Conservation (phyloP, 2,113 vertebrate genomes). For the Noturus placidus region DNA sequence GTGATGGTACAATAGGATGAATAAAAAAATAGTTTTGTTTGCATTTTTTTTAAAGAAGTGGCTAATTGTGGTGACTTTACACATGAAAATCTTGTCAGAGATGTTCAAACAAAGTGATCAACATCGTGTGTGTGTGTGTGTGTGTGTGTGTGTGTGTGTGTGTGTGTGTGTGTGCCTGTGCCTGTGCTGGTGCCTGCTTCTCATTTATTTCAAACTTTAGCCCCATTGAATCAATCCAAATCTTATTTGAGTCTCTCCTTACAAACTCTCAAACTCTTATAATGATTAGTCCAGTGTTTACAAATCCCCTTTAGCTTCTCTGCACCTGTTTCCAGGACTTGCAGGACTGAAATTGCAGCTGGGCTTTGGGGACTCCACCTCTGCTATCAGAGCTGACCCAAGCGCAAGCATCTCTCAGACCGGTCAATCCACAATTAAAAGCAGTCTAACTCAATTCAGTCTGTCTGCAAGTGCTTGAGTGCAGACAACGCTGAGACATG, state of each 20-base stretch:
- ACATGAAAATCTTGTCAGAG: conserved; percentile 28
- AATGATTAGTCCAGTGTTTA: conserved; percentile 46
- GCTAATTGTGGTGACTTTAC: conserved; percentile 37
- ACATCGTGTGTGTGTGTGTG: neutral
- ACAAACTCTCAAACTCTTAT: conserved; percentile 45
- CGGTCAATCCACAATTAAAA: conserved; percentile 79
- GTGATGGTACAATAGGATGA: conserved; percentile 50
- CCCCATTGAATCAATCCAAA: conserved; percentile 38
- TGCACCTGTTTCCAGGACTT: conserved; percentile 30
- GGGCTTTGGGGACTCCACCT: conserved; percentile 70
- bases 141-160: neutral
- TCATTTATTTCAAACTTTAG: conserved; percentile 24
- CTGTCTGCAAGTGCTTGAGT: conserved; percentile 56
- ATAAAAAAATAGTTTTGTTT: conserved; percentile 26
- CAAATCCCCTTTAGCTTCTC: conserved; percentile 28
- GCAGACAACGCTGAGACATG: conserved; percentile 64
- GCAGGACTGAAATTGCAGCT: conserved; percentile 68
- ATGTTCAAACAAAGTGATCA: conserved; percentile 16
- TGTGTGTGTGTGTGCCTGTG: neutral
- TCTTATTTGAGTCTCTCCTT: conserved; percentile 38
- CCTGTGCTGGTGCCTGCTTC: neutral
- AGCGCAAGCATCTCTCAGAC: conserved; percentile 71
- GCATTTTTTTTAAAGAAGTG: conserved; percentile 37
- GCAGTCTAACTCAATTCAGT: conserved; percentile 75
- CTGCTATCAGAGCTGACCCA: conserved; percentile 68